Percentiles rank a stretch among this genome's conserved stretches.
phyloP scores from a whole-genome alignment of 2,113 vertebrate species.

The Hemicordylus capensis region DNA sequence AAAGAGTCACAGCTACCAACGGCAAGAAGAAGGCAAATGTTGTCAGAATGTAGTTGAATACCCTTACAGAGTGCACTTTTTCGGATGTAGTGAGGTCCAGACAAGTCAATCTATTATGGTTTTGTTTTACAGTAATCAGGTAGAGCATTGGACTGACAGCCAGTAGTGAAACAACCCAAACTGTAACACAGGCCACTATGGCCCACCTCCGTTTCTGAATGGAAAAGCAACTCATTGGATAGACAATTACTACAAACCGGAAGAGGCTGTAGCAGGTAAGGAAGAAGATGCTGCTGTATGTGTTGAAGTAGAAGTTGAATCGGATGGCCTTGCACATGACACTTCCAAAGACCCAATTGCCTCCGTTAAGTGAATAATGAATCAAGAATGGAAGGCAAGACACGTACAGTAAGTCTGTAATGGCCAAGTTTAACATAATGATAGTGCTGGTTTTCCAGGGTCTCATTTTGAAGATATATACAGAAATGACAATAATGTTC shows the following conservation, averaged over 20 bases:
- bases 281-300: constrained; percentile 90
- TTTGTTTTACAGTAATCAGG: constrained; percentile 40
- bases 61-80: constrained; percentile 9
- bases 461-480: constrained; percentile 69
- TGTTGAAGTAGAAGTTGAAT: constrained; percentile 90
- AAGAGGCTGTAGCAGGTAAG: constrained; percentile 90
- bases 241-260: constrained; percentile 81
- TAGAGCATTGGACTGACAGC: constrained; percentile 62
- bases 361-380: constrained; percentile 80
- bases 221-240: constrained; percentile 63
- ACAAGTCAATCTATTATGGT: constrained; percentile 52
- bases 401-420: constrained; percentile 86
- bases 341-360: constrained; percentile 87
- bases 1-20: constrained; percentile 73
- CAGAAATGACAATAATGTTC: constrained; percentile 61
- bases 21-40: constrained; percentile 76
- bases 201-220: constrained; percentile 66
- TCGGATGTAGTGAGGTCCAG: constrained; percentile 65
- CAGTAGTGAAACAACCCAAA: constrained; percentile 67
- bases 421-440: constrained; percentile 88
- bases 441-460: constrained; percentile 87
- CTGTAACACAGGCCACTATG: constrained; percentile 19
- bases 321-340: constrained; percentile 89
- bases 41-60: constrained; percentile 73
- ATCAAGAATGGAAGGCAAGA: constrained; percentile 87